Evolutionary conservation across 2,797 vertebrate species (phyloP), one percentile per base, ranked within the genome.

Genomic region (Hoplostethus mediterraneus): DNA sequence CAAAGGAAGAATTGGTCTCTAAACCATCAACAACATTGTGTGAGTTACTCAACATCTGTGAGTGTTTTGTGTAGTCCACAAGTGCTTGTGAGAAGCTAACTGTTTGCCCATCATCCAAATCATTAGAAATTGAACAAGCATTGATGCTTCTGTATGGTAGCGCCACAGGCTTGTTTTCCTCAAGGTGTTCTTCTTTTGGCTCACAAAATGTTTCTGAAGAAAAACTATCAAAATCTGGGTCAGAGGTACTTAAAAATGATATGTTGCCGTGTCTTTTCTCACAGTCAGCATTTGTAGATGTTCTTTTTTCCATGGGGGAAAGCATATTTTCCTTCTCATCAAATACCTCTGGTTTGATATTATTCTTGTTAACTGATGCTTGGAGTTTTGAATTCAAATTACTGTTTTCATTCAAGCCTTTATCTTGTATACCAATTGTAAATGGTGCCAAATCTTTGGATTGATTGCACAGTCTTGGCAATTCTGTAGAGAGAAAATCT

Each of bases 81-180:
- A 99, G 92, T 0, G 98, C 97, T 80, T 99, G 97, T 0, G 97
- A 98, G 86, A 98, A 99, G 89, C 93, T 97, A 31, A 99, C 96
- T 0, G 97, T 94, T 0, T 95, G 94, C 56, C 95, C 95, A 0
- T 95, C 94, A 28, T 97, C 96, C 0, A 89, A 45, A 44, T 93
- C 90, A 16, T 40, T 84, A 16, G 78, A 80, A 11, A 74, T 84
- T 59, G 86, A 82, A 44, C 71, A 89, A 64, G 63, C 79, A 67
- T 68, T 83, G 10, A 85, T 84, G 16, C 79, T 90, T 79, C 72
- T 81, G 63, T 89, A 91, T 0, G 84, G 86, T 21, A 86, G 72
- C 54, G 82, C 80, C 47, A 88, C 72, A 0, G 87, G 77, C 38
- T 80, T 88, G 70, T 92, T 91, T 73, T 93, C 90, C 52, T 92